Conservation (phyloP, 1,140 invertebrate species). For the Pseudomyrmex gracilis region DNA sequence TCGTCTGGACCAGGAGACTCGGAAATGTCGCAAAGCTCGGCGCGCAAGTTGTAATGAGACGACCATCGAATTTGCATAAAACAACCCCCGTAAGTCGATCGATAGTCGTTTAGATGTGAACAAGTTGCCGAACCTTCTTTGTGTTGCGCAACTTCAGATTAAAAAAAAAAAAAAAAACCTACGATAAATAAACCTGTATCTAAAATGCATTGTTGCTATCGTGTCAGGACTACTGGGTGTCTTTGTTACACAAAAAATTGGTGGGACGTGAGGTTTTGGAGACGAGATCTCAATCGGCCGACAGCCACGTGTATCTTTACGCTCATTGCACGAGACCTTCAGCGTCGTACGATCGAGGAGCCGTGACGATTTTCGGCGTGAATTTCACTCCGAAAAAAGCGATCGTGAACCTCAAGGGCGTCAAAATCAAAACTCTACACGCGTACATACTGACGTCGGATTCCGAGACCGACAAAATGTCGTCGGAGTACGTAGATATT, state of each 20-base stretch:
- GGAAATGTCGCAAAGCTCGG: conserved; percentile 84
- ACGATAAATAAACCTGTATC: neutral
- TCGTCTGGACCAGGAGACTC: conserved; percentile 82
- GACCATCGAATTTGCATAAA: conserved; percentile 78
- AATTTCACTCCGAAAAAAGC: conserved; percentile 78
- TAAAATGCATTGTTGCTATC: conserved; percentile 1
- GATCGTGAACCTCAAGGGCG: conserved; percentile 70
- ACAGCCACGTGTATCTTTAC: conserved; percentile 81
- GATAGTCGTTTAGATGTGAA: neutral
- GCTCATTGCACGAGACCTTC: conserved; percentile 84
- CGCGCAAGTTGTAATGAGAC: conserved; percentile 83
- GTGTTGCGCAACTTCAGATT: no score
- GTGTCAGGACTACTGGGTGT: conserved; percentile 85
- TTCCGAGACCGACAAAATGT: conserved; percentile 76
- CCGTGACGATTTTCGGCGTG: conserved; percentile 83
- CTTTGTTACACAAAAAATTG: conserved; percentile 84
- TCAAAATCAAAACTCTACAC: conserved; percentile 77
- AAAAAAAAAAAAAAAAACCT: neutral
- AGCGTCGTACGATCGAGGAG: conserved; percentile 77
- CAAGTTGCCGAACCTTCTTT: no score
- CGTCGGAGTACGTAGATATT: conserved; percentile 77
- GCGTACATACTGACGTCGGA: conserved; percentile 80
- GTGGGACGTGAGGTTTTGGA: conserved; percentile 84
- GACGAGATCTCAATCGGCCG: conserved; percentile 72
- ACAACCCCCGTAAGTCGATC: conserved; percentile 83